Evolutionary conservation across 2,113 vertebrate species (phyloP).

Genomic region (Pithys albifrons): DNA sequence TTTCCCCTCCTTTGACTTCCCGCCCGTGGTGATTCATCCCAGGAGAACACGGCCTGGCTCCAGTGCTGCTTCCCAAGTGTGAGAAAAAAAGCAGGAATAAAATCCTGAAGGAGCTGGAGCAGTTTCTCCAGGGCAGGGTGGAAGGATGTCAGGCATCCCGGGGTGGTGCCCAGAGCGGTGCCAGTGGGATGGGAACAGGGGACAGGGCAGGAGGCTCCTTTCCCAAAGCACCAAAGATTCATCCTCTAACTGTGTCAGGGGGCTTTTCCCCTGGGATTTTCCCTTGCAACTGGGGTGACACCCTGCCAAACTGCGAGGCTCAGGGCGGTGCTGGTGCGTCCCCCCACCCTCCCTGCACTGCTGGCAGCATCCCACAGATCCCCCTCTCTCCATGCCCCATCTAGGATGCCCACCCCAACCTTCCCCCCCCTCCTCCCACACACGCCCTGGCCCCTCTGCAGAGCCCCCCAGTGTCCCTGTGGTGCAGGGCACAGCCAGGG

Average conservation of each 20-base stretch:
- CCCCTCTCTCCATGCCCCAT: fast-evolving
- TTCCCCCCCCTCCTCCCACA: fast-evolving
- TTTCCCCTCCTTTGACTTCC: conserved; percentile 26
- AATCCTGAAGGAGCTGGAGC: background rate
- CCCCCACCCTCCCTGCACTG: background rate
- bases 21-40: background rate
- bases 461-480: background rate
- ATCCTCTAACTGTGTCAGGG: background rate
- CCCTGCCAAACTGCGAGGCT: fast-evolving
- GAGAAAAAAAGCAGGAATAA: background rate
- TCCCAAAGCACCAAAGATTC: background rate
- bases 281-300: background rate
- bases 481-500: background rate
- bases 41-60: background rate
- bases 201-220: fast-evolving
- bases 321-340: background rate
- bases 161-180: fast-evolving
- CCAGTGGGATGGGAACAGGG: background rate
- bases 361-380: background rate
- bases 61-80: background rate
- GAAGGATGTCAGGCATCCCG: background rate
- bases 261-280: background rate
- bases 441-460: background rate
- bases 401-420: background rate
- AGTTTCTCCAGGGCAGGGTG: background rate